Conservation (phyloP, 2,113 vertebrate genomes). For the Antennarius striatus region DNA sequence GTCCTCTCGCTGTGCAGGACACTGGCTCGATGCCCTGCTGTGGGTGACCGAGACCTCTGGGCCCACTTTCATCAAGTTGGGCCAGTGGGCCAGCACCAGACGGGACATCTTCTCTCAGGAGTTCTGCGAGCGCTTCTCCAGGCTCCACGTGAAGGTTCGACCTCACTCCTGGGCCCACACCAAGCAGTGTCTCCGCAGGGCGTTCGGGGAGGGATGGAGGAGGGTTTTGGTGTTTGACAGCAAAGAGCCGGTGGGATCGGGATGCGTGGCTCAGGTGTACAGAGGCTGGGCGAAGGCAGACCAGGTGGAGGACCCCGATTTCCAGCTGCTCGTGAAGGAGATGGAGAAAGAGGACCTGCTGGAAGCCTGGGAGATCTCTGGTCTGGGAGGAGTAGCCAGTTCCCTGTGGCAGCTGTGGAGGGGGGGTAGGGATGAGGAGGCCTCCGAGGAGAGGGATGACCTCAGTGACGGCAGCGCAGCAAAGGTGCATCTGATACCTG, state of each 20-base stretch:
- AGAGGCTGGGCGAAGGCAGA: conserved; percentile 82
- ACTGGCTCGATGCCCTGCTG: conserved; percentile 86
- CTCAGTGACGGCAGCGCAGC: conserved; percentile 27
- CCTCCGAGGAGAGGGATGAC: conserved; percentile 33
- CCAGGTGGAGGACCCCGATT: conserved; percentile 69
- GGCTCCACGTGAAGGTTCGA: conserved; percentile 85
- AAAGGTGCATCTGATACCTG: conserved; percentile 79
- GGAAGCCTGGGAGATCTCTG: conserved; percentile 82
- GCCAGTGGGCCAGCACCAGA: conserved; percentile 96
- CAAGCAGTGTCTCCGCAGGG: conserved; percentile 79
- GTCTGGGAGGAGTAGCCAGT: conserved; percentile 70
- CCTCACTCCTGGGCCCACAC: conserved; percentile 91
- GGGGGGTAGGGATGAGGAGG: conserved; percentile 48
- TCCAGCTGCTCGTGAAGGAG: conserved; percentile 55
- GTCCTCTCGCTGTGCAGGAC: conserved; percentile 61
- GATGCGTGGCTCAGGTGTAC: conserved; percentile 95
- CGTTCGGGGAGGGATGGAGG: conserved; percentile 88
- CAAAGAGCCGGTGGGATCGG: conserved; percentile 88
- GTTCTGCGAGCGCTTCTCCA: conserved; percentile 88
- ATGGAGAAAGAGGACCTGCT: conserved; percentile 69
- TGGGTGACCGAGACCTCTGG: conserved; percentile 89
- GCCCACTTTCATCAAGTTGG: conserved; percentile 91
- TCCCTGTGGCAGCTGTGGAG: conserved; percentile 65
- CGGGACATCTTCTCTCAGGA: conserved; percentile 89
- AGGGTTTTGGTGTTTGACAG: conserved; percentile 82